Evolutionary conservation across 1,140 invertebrate genomes (phyloP).

Genomic region (Babylonia areolata): DNA sequence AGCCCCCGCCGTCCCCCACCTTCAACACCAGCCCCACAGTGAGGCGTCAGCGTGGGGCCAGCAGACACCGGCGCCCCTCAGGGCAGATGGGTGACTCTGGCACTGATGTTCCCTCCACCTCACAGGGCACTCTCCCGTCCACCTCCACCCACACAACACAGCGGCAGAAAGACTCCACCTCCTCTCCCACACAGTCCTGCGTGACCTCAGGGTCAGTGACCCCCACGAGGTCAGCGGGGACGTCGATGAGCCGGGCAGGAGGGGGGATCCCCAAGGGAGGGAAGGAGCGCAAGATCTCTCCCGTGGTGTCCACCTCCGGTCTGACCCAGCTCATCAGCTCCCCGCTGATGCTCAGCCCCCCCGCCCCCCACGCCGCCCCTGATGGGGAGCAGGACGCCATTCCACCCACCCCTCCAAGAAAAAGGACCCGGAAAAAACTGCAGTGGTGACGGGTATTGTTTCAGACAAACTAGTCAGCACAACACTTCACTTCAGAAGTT

Average conservation of each 20-base stretch:
- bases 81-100: background rate
- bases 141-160: too few relatives aligned
- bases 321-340: slow-evolving; percentile 65
- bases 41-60: background rate
- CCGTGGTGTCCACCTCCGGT: slow-evolving; percentile 60
- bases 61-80: background rate
- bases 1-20: background rate
- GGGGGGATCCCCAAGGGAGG: slow-evolving; percentile 42
- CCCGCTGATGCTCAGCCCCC: slow-evolving; percentile 38
- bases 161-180: background rate
- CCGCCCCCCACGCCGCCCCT: background rate
- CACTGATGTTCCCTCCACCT: too few relatives aligned
- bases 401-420: background rate
- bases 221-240: background rate
- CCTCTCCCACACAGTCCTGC: background rate
- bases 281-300: slow-evolving; percentile 48
- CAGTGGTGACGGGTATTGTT: slow-evolving; percentile 4
- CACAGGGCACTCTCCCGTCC: too few relatives aligned
- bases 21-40: background rate
- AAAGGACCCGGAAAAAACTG: slow-evolving; percentile 9
- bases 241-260: background rate
- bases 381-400: background rate
- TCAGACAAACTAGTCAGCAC: too few relatives aligned
- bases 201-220: background rate
- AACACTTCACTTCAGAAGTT: too few relatives aligned